Evolutionary conservation across 1,140 invertebrate species (phyloP), one percentile per base, ranked within the genome.

Genomic region (Cotesia typhae): DNA sequence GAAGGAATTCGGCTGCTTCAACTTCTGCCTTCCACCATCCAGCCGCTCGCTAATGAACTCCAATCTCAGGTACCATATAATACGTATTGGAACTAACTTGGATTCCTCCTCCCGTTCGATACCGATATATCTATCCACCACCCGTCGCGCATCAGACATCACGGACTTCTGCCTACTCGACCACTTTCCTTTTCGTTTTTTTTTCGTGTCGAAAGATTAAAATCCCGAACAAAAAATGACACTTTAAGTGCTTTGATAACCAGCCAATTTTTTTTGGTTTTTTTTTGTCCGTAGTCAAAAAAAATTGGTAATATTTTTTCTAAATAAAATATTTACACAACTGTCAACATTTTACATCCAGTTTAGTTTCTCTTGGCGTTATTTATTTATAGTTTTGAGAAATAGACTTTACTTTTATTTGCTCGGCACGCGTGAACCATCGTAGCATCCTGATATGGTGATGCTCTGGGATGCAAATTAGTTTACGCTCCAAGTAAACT

Each of bases 31-130:
- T 2, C 28, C 28, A 28, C 28, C 1, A 28, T 28, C 28, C 79
- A 74, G 78, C 74, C 71, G 77, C 79, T 77, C 79, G 79, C 83
- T 84, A 84, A 85, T 85, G 84, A 85, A 85, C 80, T 71, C 79
- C 28, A 28, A 28, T 28, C 28, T 28, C 28, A 28, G 28, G 28
- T 28, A 28, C 28, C 28, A 28, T 28, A 28, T 28, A 28, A 28
- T 28, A 28, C 28, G 28, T 28, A 28, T 79, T 78, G 6, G 7
- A 47, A 47, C 41, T 47, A 47, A 47, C 41, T 47, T 0, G 64
- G 66, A 69, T 76, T 76, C 75, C 66, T 59, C 64, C 74, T 72
- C 70, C 67, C 52, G 75, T 75, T 60, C 52, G 75, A 75, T 60
- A 2, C 10, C 41, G 41, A 47, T 47, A 60, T 69, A 60, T 69